These are phyloP conservation scores for Neotragus moschatus DNA, from an alignment of 2,113 vertebrate genomes.

Conservation along the genomic window DNA sequence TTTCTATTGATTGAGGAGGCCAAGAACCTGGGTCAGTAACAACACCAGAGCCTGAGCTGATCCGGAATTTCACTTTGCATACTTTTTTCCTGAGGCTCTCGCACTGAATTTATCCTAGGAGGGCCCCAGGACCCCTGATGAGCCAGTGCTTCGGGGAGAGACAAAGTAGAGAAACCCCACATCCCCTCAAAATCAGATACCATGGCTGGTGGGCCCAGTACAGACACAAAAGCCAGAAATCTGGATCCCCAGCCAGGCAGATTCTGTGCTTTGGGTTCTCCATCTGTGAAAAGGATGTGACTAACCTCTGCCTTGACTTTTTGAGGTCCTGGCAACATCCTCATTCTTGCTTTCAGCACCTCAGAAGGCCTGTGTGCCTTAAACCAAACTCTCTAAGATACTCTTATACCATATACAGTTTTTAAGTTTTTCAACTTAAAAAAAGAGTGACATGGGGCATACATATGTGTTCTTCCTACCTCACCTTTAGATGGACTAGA, in stretches of 20 bases:
- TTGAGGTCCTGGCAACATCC: neutral
- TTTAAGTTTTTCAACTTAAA: neutral
- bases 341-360: neutral
- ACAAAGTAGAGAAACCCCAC: neutral
- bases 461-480: neutral
- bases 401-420: neutral
- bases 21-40: neutral
- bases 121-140: rapidly evolving
- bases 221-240: neutral
- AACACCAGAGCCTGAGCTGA: neutral
- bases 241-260: neutral
- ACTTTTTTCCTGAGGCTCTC: neutral
- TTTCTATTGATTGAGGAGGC: neutral
- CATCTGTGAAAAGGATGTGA: neutral
- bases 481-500: neutral
- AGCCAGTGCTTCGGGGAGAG: neutral
- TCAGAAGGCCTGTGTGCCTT: neutral
- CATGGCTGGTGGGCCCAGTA: neutral
- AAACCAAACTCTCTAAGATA: neutral
- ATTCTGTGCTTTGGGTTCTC: neutral
- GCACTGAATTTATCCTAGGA: neutral
- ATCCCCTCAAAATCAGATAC: neutral
- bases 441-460: neutral
- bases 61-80: neutral
- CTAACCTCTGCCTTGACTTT: neutral